Evolutionary conservation across 2,797 vertebrate species (phyloP).

Genomic region (Danio jaintianensis): DNA sequence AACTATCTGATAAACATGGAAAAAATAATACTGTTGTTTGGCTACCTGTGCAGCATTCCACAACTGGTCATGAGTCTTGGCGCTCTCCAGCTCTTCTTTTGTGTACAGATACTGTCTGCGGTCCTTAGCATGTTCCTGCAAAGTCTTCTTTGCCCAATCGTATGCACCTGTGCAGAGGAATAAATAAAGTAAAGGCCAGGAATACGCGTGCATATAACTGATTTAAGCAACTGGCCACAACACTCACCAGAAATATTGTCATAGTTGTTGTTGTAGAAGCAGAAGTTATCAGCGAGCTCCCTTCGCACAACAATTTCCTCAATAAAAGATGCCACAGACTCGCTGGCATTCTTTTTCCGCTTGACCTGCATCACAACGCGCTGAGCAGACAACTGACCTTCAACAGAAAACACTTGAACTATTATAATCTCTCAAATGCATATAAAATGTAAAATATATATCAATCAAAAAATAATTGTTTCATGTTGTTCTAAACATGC

Average conservation of each 20-base stretch:
- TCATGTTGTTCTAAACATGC: background rate
- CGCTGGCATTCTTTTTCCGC: conserved; percentile 67
- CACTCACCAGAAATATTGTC: conserved; percentile 84
- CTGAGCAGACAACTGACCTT: conserved; percentile 87
- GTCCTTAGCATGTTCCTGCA: conserved; percentile 84
- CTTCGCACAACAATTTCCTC: conserved; percentile 89
- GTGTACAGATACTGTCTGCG: conserved; percentile 79
- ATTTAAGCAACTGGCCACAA: background rate
- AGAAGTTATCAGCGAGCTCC: conserved; percentile 92
- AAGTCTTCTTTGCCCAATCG: conserved; percentile 85
- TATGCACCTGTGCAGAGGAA: conserved; percentile 73
- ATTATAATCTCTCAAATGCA: background rate
- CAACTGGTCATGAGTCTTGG: conserved; percentile 83
- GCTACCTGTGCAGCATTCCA: conserved; percentile 90
- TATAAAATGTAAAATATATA: background rate
- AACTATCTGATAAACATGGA: too few relatives aligned
- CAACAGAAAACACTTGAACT: background rate
- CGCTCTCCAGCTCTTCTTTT: conserved; percentile 81
- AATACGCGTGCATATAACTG: background rate
- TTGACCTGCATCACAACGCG: conserved; percentile 84
- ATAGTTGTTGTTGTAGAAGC: conserved; percentile 90
- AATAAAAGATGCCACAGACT: conserved; percentile 77
- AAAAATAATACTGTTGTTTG: background rate
- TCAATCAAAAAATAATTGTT: background rate
- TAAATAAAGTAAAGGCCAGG: background rate